Evolutionary conservation across 2,888 invertebrate species (phyloP), one percentile per base, ranked within the genome.

Genomic region (Nycteola revayana): DNA sequence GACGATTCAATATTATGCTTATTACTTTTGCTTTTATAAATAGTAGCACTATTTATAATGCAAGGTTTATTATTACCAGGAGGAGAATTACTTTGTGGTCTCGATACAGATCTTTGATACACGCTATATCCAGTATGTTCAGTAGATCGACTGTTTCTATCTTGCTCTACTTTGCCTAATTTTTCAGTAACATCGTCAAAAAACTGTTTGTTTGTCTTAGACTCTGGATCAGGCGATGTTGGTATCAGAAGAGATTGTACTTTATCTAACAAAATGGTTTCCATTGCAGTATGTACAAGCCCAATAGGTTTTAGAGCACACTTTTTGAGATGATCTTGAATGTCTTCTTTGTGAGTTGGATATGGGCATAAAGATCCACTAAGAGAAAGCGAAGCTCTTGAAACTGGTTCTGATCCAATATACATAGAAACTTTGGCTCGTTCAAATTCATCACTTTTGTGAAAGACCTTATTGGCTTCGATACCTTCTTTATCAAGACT

Each of bases 231-330:
- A 8, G 87, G 84, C 11, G 82, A 76, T 10, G 86, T 67, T 1
- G 86, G 83, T 44, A 86, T 56, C 32, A 88, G 67, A 23, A 87
- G 47, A 22, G 77, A 74, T 29, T 86, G 89, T 1, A 90, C 88
- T 69, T 83, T 89, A 46, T 91, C 91, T 43, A 90, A 81, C 6
- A 91, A 73, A 36, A 91, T 90, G 24, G 90, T 90, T 60, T 90
- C 88, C 77, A 91, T 87, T 10, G 91, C 91, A 9, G 90, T 90
- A 32, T 88, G 87, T 25, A 91, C 58, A 27, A 91, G 50, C 5
- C 90, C 82, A 1, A 76, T 68, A 0, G 82, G 66, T 49, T 83
- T 86, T 1, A 80, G 53, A 10, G 64, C 47, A 18, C 63, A 44
- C 48, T 70, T 77, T 18, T 72, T 76, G 28, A 60, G 70, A 28